These are phyloP conservation scores for Acrocephalus scirpaceus DNA, from an alignment of 2,797 vertebrate species.

Conservation along the genomic window DNA sequence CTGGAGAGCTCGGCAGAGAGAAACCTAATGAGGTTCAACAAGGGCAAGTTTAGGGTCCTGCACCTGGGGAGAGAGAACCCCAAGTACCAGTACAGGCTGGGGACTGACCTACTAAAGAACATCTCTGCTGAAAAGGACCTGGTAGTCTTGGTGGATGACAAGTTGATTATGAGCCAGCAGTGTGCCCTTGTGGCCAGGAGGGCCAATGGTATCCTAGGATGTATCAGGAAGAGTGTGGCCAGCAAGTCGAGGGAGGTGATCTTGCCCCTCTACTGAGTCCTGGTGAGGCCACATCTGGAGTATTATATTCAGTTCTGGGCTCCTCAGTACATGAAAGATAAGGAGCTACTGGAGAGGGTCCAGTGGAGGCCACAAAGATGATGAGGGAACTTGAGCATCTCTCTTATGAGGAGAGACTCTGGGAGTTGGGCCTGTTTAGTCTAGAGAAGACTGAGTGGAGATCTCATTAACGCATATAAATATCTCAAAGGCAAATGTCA, in stretches of 20 bases:
- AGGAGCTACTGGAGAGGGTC: neutral
- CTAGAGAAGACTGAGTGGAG: no score
- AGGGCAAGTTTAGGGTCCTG: neutral
- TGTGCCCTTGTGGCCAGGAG: neutral
- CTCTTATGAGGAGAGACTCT: neutral
- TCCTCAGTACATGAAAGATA: neutral
- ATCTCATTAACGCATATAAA: no score
- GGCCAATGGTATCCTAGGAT: neutral
- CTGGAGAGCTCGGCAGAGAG: neutral
- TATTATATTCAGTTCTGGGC: neutral
- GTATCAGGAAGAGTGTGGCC: neutral
- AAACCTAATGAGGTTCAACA: neutral
- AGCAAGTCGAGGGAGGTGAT: neutral
- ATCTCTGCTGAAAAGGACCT: neutral
- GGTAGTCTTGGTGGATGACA: neutral
- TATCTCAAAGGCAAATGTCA: neutral
- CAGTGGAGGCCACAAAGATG: neutral
- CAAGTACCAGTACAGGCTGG: neutral
- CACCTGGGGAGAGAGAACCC: neutral
- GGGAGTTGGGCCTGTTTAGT: neutral
- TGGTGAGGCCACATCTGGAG: neutral
- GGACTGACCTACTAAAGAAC: neutral
- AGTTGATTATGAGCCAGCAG: neutral
- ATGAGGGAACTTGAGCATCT: neutral
- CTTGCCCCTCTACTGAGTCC: neutral